Evolutionary conservation across 2,888 invertebrate genomes (phyloP).

Genomic region (Priapulus caudatus): DNA sequence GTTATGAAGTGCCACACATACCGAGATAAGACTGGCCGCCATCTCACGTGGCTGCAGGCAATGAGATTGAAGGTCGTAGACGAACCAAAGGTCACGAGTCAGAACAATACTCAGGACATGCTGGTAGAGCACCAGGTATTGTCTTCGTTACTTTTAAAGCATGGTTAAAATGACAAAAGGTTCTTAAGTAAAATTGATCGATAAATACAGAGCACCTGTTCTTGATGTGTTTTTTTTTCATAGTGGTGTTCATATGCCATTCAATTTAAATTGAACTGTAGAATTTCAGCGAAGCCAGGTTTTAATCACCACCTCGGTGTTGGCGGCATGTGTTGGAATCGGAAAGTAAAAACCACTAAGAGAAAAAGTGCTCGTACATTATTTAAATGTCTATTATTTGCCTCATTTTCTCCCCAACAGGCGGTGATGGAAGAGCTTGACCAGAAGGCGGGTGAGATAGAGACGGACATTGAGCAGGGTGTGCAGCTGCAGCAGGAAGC

Average conservation of each 20-base stretch:
- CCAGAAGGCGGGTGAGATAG: slow-evolving; percentile 61
- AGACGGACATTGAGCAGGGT: slow-evolving; percentile 80
- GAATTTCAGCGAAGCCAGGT: too few relatives aligned
- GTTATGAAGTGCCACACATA: slow-evolving; percentile 85
- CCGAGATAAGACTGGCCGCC: slow-evolving; percentile 57
- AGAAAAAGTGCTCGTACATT: too few relatives aligned
- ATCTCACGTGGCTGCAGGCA: slow-evolving; percentile 63
- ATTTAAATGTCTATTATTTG: too few relatives aligned
- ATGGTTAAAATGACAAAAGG: too few relatives aligned
- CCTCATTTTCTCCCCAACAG: slow-evolving; percentile 13
- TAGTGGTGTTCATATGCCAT: too few relatives aligned
- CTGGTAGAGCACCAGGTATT: slow-evolving; percentile 70
- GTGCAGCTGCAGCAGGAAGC: slow-evolving; percentile 73
- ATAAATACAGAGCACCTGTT: too few relatives aligned
- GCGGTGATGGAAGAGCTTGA: slow-evolving; percentile 56
- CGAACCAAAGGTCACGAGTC: slow-evolving; percentile 52
- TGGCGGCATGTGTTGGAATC: too few relatives aligned
- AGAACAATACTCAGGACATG: slow-evolving; percentile 59
- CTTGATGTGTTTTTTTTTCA: too few relatives aligned
- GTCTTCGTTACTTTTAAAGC: slow-evolving; percentile 28
- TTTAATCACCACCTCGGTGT: too few relatives aligned
- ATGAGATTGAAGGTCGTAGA: slow-evolving; percentile 60
- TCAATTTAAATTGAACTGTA: too few relatives aligned
- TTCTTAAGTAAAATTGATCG: too few relatives aligned
- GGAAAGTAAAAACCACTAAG: too few relatives aligned